Conservation (phyloP, 2,888 invertebrate species). For the Exocentrus adspersus region DNA sequence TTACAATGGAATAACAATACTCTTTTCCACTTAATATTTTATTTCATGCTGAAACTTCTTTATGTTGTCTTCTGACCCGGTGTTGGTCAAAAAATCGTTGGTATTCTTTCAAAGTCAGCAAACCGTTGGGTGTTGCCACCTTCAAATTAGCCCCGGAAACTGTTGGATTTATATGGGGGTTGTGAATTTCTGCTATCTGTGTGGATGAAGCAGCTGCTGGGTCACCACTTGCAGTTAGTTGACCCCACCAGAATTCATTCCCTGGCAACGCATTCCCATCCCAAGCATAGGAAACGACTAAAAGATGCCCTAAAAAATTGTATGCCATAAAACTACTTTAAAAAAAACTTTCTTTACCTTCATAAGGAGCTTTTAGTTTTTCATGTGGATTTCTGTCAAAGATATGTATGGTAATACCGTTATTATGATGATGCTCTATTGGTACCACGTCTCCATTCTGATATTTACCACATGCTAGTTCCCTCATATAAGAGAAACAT, state of each 20-base stretch:
- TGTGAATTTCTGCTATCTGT: conserved; percentile 70
- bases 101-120: conserved; percentile 45
- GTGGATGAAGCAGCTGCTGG: conserved; percentile 71
- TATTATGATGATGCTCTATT: conserved; percentile 47
- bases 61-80: too few species aligned
- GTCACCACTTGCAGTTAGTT: conserved; percentile 67
- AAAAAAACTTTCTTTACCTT: conserved; percentile 20
- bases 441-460: conserved; percentile 60
- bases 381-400: conserved; percentile 67
- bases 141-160: conserved; percentile 66
- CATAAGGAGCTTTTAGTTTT: conserved; percentile 56
- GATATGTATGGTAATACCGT: conserved; percentile 62
- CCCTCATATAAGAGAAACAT: conserved; percentile 73
- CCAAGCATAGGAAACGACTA: conserved; percentile 66
- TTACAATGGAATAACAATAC: too few species aligned
- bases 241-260: conserved; percentile 76
- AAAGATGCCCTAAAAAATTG: conserved; percentile 38
- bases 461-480: conserved; percentile 63
- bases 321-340: too few species aligned
- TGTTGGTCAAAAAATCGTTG: too few species aligned
- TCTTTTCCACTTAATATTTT: too few species aligned
- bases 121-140: conserved; percentile 61
- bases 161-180: conserved; percentile 67
- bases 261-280: conserved; percentile 79
- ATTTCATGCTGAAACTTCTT: not conserved